Base-by-base conservation (phyloP, 92 coral and sea anemone genomes). In the Siderastrea radians region DNA sequence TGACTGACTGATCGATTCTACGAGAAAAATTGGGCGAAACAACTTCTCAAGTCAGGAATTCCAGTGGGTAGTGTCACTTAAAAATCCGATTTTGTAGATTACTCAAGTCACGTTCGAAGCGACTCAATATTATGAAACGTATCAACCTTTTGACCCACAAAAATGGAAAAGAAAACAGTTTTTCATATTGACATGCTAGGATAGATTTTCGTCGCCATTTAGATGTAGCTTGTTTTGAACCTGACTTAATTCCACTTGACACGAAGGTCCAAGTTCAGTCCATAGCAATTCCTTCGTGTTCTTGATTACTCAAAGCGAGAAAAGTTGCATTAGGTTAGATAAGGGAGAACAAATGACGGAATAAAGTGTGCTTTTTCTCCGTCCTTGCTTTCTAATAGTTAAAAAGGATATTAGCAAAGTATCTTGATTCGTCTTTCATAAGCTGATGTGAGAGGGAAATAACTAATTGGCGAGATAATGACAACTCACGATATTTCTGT, bases 121-220 rank as follows among this genome's bases (percentile, higher is more conserved):
- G 15, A 61, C 66, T 14, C 19, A 61, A 61, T 44, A 43, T 68
- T 68, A 45, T 3, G 4, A 1, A 2, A 43, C 74, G 50, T 48
- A 51, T 44, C 74, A 68, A 43, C 74, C 74, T 6, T 48, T 68
- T 69, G 74, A 69, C 52, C 74, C 50, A 14, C 16, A 69, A n/a
- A 10, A 10, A 7, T 2, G 61, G 14, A 69, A 26, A 26, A 26
- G 38, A 26, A 26, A 26, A 26, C 38, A 26, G 2, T 69, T 5
- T 69, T 16, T 16, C 19, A 61, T 61, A 61, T 0, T 15, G 2
- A 14, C 66, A 14, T 61, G 66, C 4, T 2, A 16, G 66, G n/a
- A 61, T 14, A 14, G 66, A 16, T 61, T 61, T 61, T 61, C 66
- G 13, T 61, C 66, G 19, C 15, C 15, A 16, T 61, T 16, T 43